phyloP scores from a whole-genome alignment of 1,140 invertebrate genomes.

The Philopotamus ludificatus region DNA sequence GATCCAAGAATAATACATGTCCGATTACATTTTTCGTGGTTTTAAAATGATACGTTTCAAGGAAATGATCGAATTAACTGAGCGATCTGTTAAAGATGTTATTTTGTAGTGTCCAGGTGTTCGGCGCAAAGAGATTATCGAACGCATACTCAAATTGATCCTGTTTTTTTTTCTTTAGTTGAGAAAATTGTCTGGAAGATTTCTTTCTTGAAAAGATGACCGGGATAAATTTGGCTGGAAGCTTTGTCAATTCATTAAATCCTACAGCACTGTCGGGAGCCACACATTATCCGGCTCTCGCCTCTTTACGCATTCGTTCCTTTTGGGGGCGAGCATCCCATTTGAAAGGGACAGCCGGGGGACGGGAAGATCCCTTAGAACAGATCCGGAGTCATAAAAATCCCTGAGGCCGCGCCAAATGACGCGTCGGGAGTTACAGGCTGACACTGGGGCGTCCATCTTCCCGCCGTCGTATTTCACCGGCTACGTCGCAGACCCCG shows the following conservation, averaged over 20 bases:
- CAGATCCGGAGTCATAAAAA: slow-evolving; percentile 15
- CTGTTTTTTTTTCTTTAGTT: too few relatives aligned
- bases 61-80: too few relatives aligned
- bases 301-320: slow-evolving; percentile 5
- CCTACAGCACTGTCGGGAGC: slow-evolving; percentile 5
- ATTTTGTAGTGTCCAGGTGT: too few relatives aligned
- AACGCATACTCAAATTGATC: too few relatives aligned
- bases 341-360: neutral
- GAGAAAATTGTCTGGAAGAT: too few relatives aligned
- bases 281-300: slow-evolving; percentile 1
- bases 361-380: neutral
- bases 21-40: too few relatives aligned
- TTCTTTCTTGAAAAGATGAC: too few relatives aligned
- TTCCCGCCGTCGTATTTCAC: neutral
- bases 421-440: slow-evolving; percentile 16
- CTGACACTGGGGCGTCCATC: slow-evolving; percentile 14
- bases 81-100: too few relatives aligned
- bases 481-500: neutral
- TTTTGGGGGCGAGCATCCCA: neutral
- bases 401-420: slow-evolving; percentile 18
- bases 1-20: too few relatives aligned
- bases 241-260: slow-evolving; percentile 12
- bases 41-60: too few relatives aligned
- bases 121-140: too few relatives aligned
- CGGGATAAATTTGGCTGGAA: neutral